A percentile compares a stretch with the other conserved stretches of the same genome.
Conservation (phyloP, 2,888 invertebrate species). For the Mimachlamys varia region DNA sequence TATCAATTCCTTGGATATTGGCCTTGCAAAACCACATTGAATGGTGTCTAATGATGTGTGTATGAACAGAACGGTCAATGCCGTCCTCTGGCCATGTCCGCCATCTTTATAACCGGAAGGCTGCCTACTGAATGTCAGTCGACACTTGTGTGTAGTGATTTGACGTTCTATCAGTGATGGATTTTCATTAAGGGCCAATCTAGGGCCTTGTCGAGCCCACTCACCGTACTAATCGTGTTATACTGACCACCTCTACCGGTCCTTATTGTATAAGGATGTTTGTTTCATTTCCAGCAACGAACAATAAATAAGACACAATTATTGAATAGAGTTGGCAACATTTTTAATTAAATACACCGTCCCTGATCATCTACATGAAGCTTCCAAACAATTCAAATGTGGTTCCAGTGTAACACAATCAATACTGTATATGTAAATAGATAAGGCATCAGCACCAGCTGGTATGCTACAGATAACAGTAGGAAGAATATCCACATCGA, state of each 20-base stretch:
- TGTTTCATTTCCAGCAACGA: not conserved
- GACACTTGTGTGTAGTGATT: not conserved
- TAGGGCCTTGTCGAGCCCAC: slow-evolving; percentile 1
- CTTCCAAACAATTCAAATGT: not conserved
- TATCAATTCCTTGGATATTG: not conserved
- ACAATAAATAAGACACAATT: not conserved
- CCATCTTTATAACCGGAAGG: not conserved
- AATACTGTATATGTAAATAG: not conserved
- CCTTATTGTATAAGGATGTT: not conserved
- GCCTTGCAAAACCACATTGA: not conserved
- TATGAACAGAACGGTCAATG: not conserved
- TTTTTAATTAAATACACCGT: slow-evolving; percentile 1
- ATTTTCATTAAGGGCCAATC: not conserved
- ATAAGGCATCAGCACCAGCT: too few species aligned
- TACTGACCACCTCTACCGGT: not conserved
- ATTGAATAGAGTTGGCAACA: slow-evolving; percentile 1
- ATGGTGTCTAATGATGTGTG: not conserved
- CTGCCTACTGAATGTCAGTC: not conserved
- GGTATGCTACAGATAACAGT: too few species aligned
- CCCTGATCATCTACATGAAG: not conserved
- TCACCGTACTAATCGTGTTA: not conserved
- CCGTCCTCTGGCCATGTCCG: not conserved
- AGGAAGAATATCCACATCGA: too few species aligned
- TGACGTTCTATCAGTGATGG: not conserved
- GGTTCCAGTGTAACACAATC: not conserved